Percentiles rank a stretch among this genome's conserved stretches.
Conservation (phyloP, 2,888 invertebrate genomes). For the Spialia ferax region DNA sequence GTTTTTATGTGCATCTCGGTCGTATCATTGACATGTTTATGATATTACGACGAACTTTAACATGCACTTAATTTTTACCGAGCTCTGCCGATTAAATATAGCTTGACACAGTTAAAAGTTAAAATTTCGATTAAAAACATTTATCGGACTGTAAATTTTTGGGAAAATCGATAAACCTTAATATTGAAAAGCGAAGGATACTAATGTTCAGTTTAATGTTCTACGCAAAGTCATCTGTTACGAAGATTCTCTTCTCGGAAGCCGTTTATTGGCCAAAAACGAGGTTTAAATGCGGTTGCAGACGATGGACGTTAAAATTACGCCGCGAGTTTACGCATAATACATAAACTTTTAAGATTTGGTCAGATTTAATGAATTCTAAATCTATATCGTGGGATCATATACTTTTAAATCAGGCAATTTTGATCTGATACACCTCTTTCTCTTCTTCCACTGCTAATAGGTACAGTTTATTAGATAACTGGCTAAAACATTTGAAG, state of each 20-base stretch:
- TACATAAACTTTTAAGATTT: slow-evolving; percentile 1
- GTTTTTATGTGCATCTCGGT: slow-evolving; percentile 47
- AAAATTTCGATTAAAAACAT: slow-evolving; percentile 44
- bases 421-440: too few species aligned
- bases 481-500: too few species aligned
- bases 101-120: slow-evolving; percentile 45
- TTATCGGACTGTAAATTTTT: slow-evolving; percentile 43
- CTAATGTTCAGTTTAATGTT: slow-evolving; percentile 42
- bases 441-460: too few species aligned
- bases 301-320: slow-evolving; percentile 21
- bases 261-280: slow-evolving; percentile 40
- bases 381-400: not conserved
- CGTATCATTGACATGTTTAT: slow-evolving; percentile 48
- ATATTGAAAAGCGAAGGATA: slow-evolving; percentile 40
- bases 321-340: slow-evolving; percentile 13
- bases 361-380: not conserved
- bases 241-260: slow-evolving; percentile 45
- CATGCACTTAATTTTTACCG: slow-evolving; percentile 33
- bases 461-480: too few species aligned
- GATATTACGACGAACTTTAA: slow-evolving; percentile 33
- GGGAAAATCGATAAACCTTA: slow-evolving; percentile 51
- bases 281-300: slow-evolving; percentile 38
- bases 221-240: slow-evolving; percentile 40
- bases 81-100: slow-evolving; percentile 36
- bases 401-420: too few species aligned